These are phyloP conservation scores for Lonchura striata DNA, from an alignment of 2,113 vertebrate species.

Conservation along the genomic window DNA sequence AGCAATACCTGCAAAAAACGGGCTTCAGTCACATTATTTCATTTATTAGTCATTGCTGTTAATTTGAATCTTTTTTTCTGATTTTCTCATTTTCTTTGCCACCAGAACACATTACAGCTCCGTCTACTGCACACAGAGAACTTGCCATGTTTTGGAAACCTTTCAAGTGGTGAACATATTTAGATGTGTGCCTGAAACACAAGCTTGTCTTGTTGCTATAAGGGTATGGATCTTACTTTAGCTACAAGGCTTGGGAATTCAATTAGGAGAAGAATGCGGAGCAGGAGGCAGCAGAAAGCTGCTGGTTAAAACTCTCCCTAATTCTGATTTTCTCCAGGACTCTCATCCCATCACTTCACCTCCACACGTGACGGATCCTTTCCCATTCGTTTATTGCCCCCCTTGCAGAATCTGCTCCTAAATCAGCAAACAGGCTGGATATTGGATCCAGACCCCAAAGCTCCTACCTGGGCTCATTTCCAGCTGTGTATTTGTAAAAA, in stretches of 20 bases:
- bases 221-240: background rate
- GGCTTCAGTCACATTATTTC: background rate
- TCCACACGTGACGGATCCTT: rapidly evolving
- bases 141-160: background rate
- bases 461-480: background rate
- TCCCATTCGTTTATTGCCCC: background rate
- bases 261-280: background rate
- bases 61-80: background rate
- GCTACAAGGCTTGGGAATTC: background rate
- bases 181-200: background rate
- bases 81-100: background rate
- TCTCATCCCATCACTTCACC: background rate
- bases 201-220: background rate
- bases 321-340: background rate
- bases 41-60: background rate
- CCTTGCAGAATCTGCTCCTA: background rate
- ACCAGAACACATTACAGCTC: background rate
- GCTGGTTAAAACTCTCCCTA: background rate
- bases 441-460: background rate
- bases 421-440: background rate
- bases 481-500: background rate
- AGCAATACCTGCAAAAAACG: background rate
- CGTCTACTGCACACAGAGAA: background rate
- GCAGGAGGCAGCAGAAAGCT: background rate
- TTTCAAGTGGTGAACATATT: background rate